These are phyloP conservation scores for Maccullochella peelii DNA, from an alignment of 2,113 vertebrate genomes.

Conservation along the genomic window DNA sequence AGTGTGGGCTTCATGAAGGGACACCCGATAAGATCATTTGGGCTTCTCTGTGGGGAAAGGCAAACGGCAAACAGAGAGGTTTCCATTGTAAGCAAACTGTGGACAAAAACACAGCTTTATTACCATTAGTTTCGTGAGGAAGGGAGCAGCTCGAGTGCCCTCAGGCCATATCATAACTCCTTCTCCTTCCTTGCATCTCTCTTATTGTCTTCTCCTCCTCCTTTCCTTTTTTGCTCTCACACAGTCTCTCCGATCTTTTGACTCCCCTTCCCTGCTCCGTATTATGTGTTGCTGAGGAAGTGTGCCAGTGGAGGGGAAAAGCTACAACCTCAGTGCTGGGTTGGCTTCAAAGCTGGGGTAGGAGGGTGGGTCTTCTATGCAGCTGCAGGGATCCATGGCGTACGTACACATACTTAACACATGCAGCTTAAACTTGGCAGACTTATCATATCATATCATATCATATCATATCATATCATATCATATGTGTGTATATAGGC, in stretches of 20 bases:
- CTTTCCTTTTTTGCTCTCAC: slow-evolving; percentile 16
- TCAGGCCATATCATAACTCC: not conserved
- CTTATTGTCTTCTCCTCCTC: slow-evolving; percentile 16
- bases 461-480: too few relatives aligned
- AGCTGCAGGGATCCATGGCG: slow-evolving; percentile 42
- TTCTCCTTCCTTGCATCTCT: slow-evolving; percentile 8
- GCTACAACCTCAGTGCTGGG: slow-evolving; percentile 61
- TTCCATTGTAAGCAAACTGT: slow-evolving; percentile 30
- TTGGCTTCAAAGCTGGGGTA: slow-evolving; percentile 73
- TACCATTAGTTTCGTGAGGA: slow-evolving; percentile 21
- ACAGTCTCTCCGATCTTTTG: not conserved
- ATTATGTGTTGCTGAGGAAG: slow-evolving; percentile 63
- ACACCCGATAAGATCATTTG: slow-evolving; percentile 19
- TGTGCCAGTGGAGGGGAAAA: slow-evolving; percentile 55
- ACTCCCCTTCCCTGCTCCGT: slow-evolving; percentile 14
- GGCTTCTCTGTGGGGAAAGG: slow-evolving; percentile 11
- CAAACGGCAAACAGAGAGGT: slow-evolving; percentile 16
- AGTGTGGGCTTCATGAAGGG: not conserved
- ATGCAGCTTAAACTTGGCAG: not conserved
- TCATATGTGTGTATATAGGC: not conserved
- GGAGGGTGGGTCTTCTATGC: slow-evolving; percentile 71
- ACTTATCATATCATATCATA: too few relatives aligned
- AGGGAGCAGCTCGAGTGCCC: not conserved
- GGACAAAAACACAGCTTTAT: slow-evolving; percentile 41
- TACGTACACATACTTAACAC: slow-evolving; percentile 15